Conservation (phyloP, 2,797 vertebrate species). For the Cirrhinus mrigala region DNA sequence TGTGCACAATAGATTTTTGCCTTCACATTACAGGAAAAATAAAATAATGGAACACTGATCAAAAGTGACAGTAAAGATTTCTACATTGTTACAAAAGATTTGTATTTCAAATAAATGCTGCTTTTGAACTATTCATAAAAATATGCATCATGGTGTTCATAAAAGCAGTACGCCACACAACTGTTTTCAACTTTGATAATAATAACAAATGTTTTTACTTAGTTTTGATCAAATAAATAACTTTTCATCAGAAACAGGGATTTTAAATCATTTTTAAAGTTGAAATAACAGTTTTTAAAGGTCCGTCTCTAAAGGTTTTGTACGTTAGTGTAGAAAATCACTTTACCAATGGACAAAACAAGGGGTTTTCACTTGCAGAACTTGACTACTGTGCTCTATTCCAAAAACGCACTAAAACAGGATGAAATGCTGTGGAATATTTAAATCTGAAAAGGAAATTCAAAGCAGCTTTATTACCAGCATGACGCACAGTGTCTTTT, state of each 20-base stretch:
- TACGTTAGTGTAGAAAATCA: background rate
- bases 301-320: background rate
- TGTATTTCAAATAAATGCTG: background rate
- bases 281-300: background rate
- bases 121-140: background rate
- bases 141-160: no score
- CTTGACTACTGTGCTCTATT: background rate
- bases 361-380: background rate
- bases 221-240: background rate
- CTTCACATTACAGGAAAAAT: background rate
- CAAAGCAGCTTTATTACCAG: background rate
- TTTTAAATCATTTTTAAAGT: background rate
- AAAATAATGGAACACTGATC: background rate
- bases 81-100: background rate
- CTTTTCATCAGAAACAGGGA: background rate
- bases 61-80: background rate
- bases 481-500: background rate
- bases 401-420: background rate
- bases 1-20: background rate
- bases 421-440: background rate
- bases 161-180: background rate
- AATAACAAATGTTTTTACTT: no score
- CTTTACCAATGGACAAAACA: background rate
- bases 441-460: background rate
- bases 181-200: background rate